Conservation (phyloP, 30 jellyfish, hydroid and myxozoan genomes). For the Catostylus mosaicus region DNA sequence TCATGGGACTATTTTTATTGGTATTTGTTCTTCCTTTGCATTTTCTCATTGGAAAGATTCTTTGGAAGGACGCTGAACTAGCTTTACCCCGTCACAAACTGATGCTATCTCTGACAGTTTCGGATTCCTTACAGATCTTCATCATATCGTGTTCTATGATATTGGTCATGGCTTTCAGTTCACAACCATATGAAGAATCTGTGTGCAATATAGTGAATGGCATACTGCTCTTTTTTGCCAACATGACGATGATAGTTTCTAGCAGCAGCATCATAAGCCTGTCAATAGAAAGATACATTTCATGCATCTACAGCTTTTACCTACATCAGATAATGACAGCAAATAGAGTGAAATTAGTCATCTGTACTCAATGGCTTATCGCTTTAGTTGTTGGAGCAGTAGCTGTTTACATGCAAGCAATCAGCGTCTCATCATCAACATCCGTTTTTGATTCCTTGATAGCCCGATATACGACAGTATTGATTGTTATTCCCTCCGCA, state of each 20-base stretch:
- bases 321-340: background rate
- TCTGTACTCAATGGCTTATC: background rate
- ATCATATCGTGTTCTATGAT: background rate
- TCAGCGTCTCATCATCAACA: background rate
- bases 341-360: background rate
- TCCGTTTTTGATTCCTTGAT: background rate
- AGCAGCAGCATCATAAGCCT: background rate
- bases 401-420: background rate
- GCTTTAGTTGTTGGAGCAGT: background rate
- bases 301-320: background rate
- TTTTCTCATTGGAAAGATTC: background rate
- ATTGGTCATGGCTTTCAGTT: background rate
- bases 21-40: background rate
- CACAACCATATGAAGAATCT: background rate
- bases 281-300: background rate
- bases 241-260: background rate
- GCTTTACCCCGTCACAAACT: background rate
- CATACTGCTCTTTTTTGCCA: background rate
- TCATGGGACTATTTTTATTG: too few species aligned
- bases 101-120: background rate
- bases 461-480: background rate
- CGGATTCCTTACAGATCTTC: background rate
- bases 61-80: background rate
- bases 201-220: background rate
- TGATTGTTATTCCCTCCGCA: background rate